These are phyloP conservation scores for Harpalus rufipes DNA, from an alignment of 2,888 invertebrate genomes.

Conservation along the genomic window DNA sequence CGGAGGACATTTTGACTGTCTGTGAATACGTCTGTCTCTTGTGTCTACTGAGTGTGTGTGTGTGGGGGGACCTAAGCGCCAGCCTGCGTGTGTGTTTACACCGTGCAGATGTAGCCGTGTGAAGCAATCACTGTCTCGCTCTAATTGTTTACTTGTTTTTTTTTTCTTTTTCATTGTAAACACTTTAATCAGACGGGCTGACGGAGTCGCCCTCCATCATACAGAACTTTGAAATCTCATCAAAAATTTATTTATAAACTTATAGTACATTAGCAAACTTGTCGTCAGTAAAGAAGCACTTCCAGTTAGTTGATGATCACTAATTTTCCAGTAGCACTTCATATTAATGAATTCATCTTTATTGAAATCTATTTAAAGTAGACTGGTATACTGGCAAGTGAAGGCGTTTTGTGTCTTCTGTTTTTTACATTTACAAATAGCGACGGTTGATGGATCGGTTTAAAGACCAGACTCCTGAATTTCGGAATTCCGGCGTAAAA, in stretches of 20 bases:
- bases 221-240: background rate
- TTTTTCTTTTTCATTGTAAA: conserved; percentile 62
- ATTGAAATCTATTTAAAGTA: too few species aligned
- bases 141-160: conserved; percentile 74
- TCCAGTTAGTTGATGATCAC: too few species aligned
- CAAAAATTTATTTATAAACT: background rate
- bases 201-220: conserved; percentile 38
- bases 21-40: conserved; percentile 75
- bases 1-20: conserved; percentile 76
- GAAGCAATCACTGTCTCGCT: conserved; percentile 75
- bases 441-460: too few species aligned
- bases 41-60: conserved; percentile 70
- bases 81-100: conserved; percentile 68
- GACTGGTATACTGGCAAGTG: too few species aligned
- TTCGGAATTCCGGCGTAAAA: too few species aligned
- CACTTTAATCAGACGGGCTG: conserved; percentile 57
- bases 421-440: too few species aligned
- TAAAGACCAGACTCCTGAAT: too few species aligned
- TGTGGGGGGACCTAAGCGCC: conserved; percentile 64
- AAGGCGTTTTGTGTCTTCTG: too few species aligned
- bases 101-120: conserved; percentile 67
- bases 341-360: too few species aligned
- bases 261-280: too few species aligned
- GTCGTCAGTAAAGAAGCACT: too few species aligned
- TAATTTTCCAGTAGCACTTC: too few species aligned